phyloP scores from a whole-genome alignment of 2,797 vertebrate species.

The Esox lucius region DNA sequence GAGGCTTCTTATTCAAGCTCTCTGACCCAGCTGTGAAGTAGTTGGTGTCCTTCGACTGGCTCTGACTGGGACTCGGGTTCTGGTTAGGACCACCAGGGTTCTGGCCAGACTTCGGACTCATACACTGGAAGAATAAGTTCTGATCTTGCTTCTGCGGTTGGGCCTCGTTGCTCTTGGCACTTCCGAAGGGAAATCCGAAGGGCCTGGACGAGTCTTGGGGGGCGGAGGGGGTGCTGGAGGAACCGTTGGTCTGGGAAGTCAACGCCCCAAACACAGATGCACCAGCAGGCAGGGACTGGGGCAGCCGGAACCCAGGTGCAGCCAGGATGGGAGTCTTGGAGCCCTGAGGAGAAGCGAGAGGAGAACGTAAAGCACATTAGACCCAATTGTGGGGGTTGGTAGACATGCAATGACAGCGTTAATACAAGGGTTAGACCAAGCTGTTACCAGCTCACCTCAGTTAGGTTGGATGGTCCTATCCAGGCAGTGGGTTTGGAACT shows the following conservation, averaged over 20 bases:
- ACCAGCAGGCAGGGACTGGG: slow-evolving; percentile 56
- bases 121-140: slow-evolving; percentile 99
- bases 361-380: background rate
- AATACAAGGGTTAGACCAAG: background rate
- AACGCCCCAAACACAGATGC: slow-evolving; percentile 81
- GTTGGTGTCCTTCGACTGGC: slow-evolving; percentile 84
- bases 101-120: slow-evolving; percentile 85
- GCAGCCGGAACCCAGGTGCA: slow-evolving; percentile 70
- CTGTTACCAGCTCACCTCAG: slow-evolving; percentile 79
- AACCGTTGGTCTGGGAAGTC: slow-evolving; percentile 86
- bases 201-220: slow-evolving; percentile 81
- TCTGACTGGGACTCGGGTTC: slow-evolving; percentile 75
- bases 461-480: slow-evolving; percentile 69
- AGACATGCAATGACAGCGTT: background rate
- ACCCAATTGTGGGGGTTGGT: background rate
- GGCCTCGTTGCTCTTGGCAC: slow-evolving; percentile 75
- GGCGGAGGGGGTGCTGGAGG: slow-evolving; percentile 38
- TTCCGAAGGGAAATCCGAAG: slow-evolving; percentile 86
- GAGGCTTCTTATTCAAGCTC: slow-evolving; percentile 83
- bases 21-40: slow-evolving; percentile 92
- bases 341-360: slow-evolving; percentile 71
- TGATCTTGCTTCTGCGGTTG: slow-evolving; percentile 79
- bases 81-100: slow-evolving; percentile 68
- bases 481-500: slow-evolving; percentile 80
- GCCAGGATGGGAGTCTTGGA: slow-evolving; percentile 75